phyloP scores from a whole-genome alignment of 2,113 vertebrate genomes.

The Steatornis caripensis region DNA sequence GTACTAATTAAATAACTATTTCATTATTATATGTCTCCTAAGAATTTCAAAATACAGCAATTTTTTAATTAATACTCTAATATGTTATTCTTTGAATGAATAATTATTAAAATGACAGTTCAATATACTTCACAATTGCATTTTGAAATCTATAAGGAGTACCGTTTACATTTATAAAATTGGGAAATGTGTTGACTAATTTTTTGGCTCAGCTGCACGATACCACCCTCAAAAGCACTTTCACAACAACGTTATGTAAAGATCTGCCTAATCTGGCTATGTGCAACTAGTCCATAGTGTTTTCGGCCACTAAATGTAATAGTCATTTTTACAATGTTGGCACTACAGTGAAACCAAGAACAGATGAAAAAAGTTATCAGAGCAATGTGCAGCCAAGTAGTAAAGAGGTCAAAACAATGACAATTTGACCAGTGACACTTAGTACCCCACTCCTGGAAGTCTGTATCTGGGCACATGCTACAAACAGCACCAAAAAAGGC shows the following conservation, averaged over 20 bases:
- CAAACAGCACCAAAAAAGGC: background rate
- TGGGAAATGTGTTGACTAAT: background rate
- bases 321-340: background rate
- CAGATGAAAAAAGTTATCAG: background rate
- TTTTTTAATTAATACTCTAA: background rate
- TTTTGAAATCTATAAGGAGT: background rate
- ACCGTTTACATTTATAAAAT: background rate
- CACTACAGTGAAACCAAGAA: background rate
- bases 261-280: background rate
- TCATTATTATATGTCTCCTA: background rate
- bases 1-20: background rate
- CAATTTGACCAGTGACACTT: background rate
- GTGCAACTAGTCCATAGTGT: background rate
- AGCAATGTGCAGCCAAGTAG: background rate
- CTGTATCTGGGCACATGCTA: background rate
- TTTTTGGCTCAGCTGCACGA: background rate
- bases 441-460: background rate
- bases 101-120: background rate
- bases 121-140: background rate
- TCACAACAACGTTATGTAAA: background rate
- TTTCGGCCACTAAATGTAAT: background rate
- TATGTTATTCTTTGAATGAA: background rate
- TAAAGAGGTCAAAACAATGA: background rate
- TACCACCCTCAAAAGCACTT: background rate
- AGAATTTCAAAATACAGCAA: background rate